A percentile compares a stretch with the other conserved stretches of the same genome.
phyloP scores from a whole-genome alignment of 2,888 invertebrate genomes.

The Tipula lateralis region DNA sequence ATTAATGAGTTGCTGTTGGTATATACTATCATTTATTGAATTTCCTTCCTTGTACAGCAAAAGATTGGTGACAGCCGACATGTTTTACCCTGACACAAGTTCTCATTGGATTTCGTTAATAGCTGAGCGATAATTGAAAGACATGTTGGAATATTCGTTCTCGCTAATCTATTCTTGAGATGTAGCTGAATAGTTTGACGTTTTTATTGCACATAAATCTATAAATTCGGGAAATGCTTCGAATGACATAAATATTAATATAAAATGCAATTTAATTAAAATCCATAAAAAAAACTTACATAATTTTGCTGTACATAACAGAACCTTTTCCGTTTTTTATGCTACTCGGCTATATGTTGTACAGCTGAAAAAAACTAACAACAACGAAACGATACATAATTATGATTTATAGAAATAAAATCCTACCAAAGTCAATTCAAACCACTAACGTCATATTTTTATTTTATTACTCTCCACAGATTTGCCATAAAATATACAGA shows the following conservation, averaged over 20 bases:
- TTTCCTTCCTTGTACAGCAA: no score
- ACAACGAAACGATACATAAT: background rate
- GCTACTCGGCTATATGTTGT: background rate
- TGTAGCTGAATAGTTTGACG: no score
- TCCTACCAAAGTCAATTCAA: conserved; percentile 19
- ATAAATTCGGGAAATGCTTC: background rate
- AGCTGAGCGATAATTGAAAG: no score
- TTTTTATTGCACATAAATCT: no score
- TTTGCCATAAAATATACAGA: background rate
- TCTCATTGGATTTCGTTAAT: no score
- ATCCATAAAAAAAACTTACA: background rate
- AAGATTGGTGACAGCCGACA: no score
- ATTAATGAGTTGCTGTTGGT: no score
- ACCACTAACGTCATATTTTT: conserved; percentile 9
- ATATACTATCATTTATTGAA: no score
- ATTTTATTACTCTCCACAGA: conserved; percentile 1
- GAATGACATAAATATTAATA: background rate
- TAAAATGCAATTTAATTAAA: background rate
- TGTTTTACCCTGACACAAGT: no score
- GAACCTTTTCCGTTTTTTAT: background rate
- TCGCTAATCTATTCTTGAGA: background rate
- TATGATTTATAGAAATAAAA: background rate
- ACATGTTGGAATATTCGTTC: no score
- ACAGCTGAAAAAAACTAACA: background rate
- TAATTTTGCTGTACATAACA: background rate